Percentiles rank a stretch among this genome's conserved stretches.
phyloP scores from a whole-genome alignment of 2,888 invertebrate genomes.

The Pherbina coryleti region DNA sequence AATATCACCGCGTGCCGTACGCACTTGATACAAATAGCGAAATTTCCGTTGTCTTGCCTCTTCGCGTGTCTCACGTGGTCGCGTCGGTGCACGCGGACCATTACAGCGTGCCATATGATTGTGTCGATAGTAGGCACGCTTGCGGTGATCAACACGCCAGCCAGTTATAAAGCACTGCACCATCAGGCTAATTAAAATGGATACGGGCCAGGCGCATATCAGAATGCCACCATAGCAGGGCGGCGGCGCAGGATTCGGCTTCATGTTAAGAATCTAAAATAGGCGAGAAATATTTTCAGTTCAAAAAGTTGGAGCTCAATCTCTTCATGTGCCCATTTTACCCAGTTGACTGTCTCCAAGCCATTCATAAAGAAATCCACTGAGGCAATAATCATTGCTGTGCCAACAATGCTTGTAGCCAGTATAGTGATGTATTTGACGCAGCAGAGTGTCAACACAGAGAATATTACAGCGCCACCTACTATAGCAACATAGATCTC shows the following conservation, averaged over 20 bases:
- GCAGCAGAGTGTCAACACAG: constrained; percentile 68
- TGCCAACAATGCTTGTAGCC: constrained; percentile 69
- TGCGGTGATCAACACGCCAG: constrained; percentile 69
- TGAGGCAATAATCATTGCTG: constrained; percentile 68
- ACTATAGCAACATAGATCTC: constrained; percentile 69
- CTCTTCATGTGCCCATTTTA: constrained; percentile 45
- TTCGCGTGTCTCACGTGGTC: constrained; percentile 82
- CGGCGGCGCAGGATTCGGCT: constrained; percentile 68
- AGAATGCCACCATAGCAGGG: constrained; percentile 69
- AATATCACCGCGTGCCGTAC: constrained; percentile 90
- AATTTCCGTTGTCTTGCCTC: constrained; percentile 87
- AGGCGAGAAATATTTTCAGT: background rate
- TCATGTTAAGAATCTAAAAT: constrained; percentile 64
- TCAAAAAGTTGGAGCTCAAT: background rate
- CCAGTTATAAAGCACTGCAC: constrained; percentile 70
- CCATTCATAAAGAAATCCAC: constrained; percentile 69
- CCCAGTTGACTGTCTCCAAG: constrained; percentile 68
- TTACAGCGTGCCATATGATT: constrained; percentile 54
- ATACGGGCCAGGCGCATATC: constrained; percentile 68
- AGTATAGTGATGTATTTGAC: constrained; percentile 68
- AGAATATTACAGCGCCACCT: constrained; percentile 68
- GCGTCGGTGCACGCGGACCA: constrained; percentile 59
- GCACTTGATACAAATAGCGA: constrained; percentile 88
- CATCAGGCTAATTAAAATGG: constrained; percentile 67
- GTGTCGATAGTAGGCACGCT: constrained; percentile 62